A percentile compares a stretch with the other conserved stretches of the same genome.
Conservation (phyloP, 2,797 vertebrate species). For the Poliocrania exsul region DNA sequence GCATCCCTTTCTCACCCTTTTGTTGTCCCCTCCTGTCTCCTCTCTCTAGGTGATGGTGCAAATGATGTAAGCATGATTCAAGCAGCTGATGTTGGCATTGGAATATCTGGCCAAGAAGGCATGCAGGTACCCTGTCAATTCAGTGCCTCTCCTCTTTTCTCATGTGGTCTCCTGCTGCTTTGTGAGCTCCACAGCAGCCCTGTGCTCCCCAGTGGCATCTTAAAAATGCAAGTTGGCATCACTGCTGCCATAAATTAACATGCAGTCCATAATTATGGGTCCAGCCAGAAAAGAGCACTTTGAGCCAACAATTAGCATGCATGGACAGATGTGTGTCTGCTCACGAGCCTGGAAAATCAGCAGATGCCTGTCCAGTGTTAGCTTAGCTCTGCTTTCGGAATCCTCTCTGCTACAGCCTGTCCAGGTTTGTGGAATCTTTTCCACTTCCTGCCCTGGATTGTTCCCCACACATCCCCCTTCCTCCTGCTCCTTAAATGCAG, state of each 20-base stretch:
- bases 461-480: neutral
- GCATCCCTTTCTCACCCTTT: neutral
- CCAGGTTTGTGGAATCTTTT: neutral
- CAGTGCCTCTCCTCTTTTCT: neutral
- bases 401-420: neutral
- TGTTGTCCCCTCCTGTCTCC: neutral
- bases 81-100: conserved; percentile 91
- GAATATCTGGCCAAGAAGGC: conserved; percentile 94
- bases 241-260: neutral
- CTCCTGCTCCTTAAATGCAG: neutral
- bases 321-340: neutral
- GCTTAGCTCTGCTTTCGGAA: neutral
- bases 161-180: neutral
- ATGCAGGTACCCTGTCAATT: conserved; percentile 86
- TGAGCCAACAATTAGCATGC: neutral
- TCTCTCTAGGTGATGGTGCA: conserved; percentile 89
- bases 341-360: conserved; percentile 31
- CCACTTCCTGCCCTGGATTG: neutral
- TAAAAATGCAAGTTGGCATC: neutral
- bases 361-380: neutral
- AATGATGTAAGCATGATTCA: conserved; percentile 98
- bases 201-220: neutral
- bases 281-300: neutral
- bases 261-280: neutral
- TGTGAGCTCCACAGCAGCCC: neutral